phyloP scores from a whole-genome alignment of 2,888 invertebrate species.

The Acrocyrtus sp. region DNA sequence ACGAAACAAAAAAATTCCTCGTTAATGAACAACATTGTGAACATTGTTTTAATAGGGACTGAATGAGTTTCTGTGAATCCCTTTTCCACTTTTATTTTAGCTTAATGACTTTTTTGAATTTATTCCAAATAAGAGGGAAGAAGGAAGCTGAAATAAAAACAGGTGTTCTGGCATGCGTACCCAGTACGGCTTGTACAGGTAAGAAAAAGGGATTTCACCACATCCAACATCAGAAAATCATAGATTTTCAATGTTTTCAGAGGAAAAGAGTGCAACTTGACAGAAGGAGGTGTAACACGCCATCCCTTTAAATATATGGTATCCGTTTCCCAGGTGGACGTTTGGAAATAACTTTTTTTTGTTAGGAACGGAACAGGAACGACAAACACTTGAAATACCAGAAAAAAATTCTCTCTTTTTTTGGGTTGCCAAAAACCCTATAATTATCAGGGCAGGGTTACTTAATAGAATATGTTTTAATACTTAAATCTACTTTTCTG shows the following conservation, averaged over 20 bases:
- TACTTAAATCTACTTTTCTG: conserved; percentile 46
- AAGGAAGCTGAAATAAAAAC: too few relatives aligned
- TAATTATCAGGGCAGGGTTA: conserved; percentile 63
- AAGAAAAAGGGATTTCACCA: background rate
- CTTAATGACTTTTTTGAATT: background rate
- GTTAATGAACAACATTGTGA: conserved; percentile 20
- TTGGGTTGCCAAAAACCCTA: conserved; percentile 53
- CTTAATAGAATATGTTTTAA: conserved; percentile 62
- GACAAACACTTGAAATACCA: conserved; percentile 21
- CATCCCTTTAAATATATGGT: conserved; percentile 53
- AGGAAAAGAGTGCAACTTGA: conserved; percentile 43
- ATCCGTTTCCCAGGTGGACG: conserved; percentile 52
- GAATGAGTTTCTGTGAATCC: conserved; percentile 13
- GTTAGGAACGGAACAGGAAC: conserved; percentile 16
- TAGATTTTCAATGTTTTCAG: background rate
- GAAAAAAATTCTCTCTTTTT: conserved; percentile 26
- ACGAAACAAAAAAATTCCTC: background rate
- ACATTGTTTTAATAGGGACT: conserved; percentile 41
- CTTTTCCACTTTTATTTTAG: background rate
- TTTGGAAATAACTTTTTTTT: conserved; percentile 26
- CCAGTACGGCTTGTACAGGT: background rate
- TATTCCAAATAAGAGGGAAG: too few relatives aligned
- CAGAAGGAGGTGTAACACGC: conserved; percentile 53
- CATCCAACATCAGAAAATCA: background rate
- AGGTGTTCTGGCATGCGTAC: background rate